These are phyloP conservation scores for Okapia johnstoni DNA, from an alignment of 2,113 vertebrate species.

Conservation along the genomic window DNA sequence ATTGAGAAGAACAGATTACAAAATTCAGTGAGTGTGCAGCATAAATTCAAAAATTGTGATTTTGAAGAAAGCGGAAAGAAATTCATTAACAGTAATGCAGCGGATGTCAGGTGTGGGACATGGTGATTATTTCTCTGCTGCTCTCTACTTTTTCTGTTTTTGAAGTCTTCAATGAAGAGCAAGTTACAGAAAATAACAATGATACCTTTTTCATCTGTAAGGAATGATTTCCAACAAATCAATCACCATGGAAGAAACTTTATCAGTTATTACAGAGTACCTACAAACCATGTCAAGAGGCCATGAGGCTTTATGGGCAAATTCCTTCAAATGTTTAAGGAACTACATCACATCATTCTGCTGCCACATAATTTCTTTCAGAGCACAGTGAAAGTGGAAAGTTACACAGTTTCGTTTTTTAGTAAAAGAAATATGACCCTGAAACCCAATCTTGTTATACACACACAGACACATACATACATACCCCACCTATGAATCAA, in stretches of 20 bases:
- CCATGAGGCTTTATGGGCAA: not conserved
- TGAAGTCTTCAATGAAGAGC: constrained; percentile 28
- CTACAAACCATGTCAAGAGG: constrained; percentile 4
- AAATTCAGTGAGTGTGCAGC: not conserved
- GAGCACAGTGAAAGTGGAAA: not conserved
- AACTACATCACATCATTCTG: not conserved
- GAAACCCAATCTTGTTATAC: not conserved
- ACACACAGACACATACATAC: not conserved
- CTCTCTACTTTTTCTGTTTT: constrained; percentile 11
- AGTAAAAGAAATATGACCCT: not conserved
- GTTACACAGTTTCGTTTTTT: not conserved
- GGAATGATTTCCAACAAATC: constrained; percentile 40
- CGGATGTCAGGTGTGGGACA: not conserved
- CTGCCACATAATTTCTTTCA: not conserved
- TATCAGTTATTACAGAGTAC: constrained; percentile 38
- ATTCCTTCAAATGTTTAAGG: not conserved
- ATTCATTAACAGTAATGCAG: not conserved
- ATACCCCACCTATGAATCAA: not conserved
- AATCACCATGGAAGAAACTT: constrained; percentile 1
- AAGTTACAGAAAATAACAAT: constrained; percentile 40
- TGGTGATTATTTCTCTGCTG: constrained; percentile 26
- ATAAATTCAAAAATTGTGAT: not conserved
- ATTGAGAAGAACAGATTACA: not conserved
- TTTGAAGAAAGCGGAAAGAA: not conserved
- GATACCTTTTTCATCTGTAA: constrained; percentile 26